Evolutionary conservation across 1,140 invertebrate genomes (phyloP).

Genomic region (Piezodorus guildinii): DNA sequence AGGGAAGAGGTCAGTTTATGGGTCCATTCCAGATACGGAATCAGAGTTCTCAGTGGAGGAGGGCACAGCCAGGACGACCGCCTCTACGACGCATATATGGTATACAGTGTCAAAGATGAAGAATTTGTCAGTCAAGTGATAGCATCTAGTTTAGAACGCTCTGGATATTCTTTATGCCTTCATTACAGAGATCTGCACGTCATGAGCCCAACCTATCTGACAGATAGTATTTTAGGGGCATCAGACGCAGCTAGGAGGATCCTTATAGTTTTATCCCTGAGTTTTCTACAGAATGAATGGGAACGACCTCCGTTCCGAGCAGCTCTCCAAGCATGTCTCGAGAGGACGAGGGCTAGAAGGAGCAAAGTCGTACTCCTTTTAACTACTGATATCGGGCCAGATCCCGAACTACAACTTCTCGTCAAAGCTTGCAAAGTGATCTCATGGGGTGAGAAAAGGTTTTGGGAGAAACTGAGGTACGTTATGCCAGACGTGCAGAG

Average conservation of each 20-base stretch:
- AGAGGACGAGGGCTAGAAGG: constrained; percentile 40
- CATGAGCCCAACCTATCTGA: constrained; percentile 47
- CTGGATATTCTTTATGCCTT: constrained; percentile 56
- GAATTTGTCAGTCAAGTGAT: constrained; percentile 65
- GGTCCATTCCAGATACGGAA: constrained; percentile 59
- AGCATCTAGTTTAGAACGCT: constrained; percentile 64
- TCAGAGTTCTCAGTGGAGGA: constrained; percentile 53
- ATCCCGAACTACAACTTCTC: constrained; percentile 69
- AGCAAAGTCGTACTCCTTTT: constrained; percentile 64
- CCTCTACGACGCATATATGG: constrained; percentile 75
- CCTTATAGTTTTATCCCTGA: constrained; percentile 58
- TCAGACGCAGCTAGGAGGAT: constrained; percentile 61
- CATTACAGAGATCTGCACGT: constrained; percentile 61
- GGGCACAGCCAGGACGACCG: constrained; percentile 49
- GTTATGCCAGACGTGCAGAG: constrained; percentile 61
- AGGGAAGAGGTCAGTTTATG: constrained; percentile 60
- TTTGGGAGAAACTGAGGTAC: constrained; percentile 82
- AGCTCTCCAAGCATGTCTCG: constrained; percentile 46
- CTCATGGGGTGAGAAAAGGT: constrained; percentile 71
- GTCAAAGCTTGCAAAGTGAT: constrained; percentile 75
- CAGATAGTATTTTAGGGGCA: constrained; percentile 62
- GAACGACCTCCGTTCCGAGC: constrained; percentile 56
- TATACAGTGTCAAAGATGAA: constrained; percentile 75
- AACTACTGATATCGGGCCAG: constrained; percentile 52
- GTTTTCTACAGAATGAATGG: constrained; percentile 64